Base-by-base conservation (phyloP, 2,797 vertebrate genomes). In the Jordanella pulchra region DNA sequence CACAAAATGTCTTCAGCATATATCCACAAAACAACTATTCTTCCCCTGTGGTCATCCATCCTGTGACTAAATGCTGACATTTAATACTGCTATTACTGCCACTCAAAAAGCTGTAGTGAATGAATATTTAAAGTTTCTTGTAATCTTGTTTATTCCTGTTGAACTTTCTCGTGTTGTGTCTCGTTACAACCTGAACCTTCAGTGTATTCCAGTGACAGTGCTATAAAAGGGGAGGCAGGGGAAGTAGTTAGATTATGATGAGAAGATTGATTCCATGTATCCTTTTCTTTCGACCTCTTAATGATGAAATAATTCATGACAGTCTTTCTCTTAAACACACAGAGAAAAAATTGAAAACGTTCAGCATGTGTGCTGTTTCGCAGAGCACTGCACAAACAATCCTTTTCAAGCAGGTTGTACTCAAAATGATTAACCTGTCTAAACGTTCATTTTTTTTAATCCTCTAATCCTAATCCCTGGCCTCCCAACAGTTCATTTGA, bases 11-110 rank as follows among this genome's bases (percentile, higher is more conserved):
- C 66, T 35, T 25, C 14, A 47, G 32, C 10, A 44, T 66, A 1
- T 2, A 32, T 21, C 21, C 9, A 3, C 55, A 48, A 17, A 25
- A 35, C 35, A 54, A 44, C 11, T 61, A 58, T 39, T 21, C 28
- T 10, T 60, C n/a, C n/a, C 25, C 68, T 65, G 71, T 63, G 74
- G 77, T 69, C 72, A 69, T 65, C 48, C 28, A n/a, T n/a, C 55
- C 47, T 23, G 54, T 28, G 50, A 73, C 39, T 51, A 23, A 60
- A 12, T 13, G 4, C 56, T 61, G 35, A 39, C 35, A 6, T 39
- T 39, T 39, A 39, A 39, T 39, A 39, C 35, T 39, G 35, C 32
- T 11, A 39, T 23, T 23, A n/a, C 21, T 63, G 4, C 60, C 60
- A 63, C 6, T 35, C 23, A 39, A 21, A 63, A 39, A 63, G 60